Evolutionary conservation across 2,888 invertebrate species (phyloP).

Genomic region (Coenonympha arcania): DNA sequence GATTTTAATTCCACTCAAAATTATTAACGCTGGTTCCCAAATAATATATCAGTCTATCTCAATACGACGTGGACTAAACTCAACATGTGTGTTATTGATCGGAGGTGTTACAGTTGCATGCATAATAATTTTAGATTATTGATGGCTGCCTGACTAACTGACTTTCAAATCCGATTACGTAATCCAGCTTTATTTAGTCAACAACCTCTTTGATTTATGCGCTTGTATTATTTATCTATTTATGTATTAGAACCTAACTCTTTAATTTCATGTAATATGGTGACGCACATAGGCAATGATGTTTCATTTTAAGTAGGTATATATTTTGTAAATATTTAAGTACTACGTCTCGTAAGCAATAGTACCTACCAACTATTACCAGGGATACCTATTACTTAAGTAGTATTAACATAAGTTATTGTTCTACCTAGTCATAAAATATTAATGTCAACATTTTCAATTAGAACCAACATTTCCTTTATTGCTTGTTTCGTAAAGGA

Average conservation of each 20-base stretch:
- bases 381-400: no score
- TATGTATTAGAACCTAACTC: no score
- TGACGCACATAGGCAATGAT: no score
- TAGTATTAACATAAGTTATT: no score
- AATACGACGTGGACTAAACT: constrained; percentile 10
- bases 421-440: no score
- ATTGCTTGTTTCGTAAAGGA: constrained; percentile 41
- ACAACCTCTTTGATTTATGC: constrained; percentile 6
- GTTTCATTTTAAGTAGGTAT: no score
- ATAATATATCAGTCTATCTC: not conserved
- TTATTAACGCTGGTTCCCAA: not conserved
- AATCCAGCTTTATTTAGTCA: constrained; percentile 17
- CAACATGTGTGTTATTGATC: constrained; percentile 16
- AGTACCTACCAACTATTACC: no score
- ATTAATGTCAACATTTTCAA: constrained; percentile 30
- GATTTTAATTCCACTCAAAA: no score
- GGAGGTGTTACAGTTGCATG: constrained; percentile 20
- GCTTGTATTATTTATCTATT: not conserved
- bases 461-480: constrained; percentile 51
- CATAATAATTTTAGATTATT: constrained; percentile 23
- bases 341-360: no score
- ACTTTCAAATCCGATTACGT: constrained; percentile 20
- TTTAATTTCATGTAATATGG: no score
- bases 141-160: constrained; percentile 18
- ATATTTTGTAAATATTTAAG: no score